These are phyloP conservation scores for Leptinotarsa juncta DNA, from an alignment of 2,888 invertebrate species.

Conservation along the genomic window DNA sequence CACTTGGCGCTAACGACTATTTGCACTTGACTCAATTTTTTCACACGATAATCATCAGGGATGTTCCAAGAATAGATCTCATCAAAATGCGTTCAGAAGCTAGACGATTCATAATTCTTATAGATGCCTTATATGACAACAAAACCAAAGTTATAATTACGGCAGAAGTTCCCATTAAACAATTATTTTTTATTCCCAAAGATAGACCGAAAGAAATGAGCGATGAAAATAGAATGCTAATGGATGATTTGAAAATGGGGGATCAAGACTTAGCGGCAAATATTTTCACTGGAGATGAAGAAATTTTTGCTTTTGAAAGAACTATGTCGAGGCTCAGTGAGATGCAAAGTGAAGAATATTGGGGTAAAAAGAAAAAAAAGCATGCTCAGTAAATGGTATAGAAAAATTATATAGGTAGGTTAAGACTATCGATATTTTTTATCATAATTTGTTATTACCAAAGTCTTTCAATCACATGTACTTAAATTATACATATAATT, in stretches of 20 bases:
- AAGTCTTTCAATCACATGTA: slow-evolving; percentile 10
- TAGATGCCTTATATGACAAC: slow-evolving; percentile 97
- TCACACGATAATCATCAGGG: slow-evolving; percentile 92
- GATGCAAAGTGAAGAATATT: slow-evolving; percentile 96
- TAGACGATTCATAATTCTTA: slow-evolving; percentile 94
- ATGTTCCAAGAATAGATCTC: slow-evolving; percentile 87
- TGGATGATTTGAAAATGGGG: slow-evolving; percentile 94
- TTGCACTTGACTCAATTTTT: slow-evolving; percentile 92
- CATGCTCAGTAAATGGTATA: neutral
- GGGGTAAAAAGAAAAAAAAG: slow-evolving; percentile 69
- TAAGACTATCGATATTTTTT: neutral
- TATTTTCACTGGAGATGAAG: slow-evolving; percentile 97
- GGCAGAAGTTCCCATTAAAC: slow-evolving; percentile 80
- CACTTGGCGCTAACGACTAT: slow-evolving; percentile 95
- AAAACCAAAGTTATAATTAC: slow-evolving; percentile 88
- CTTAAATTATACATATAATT: neutral
- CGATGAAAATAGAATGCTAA: slow-evolving; percentile 87
- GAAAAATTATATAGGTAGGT: neutral
- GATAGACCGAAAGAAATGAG: slow-evolving; percentile 59
- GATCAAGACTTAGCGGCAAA: slow-evolving; percentile 82
- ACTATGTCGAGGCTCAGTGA: slow-evolving; percentile 93
- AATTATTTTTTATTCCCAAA: slow-evolving; percentile 75
- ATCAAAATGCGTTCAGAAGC: slow-evolving; percentile 83
- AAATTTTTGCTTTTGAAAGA: slow-evolving; percentile 95
- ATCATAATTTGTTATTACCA: neutral